phyloP scores from a whole-genome alignment of 2,113 vertebrate genomes.

The Panthera leo region DNA sequence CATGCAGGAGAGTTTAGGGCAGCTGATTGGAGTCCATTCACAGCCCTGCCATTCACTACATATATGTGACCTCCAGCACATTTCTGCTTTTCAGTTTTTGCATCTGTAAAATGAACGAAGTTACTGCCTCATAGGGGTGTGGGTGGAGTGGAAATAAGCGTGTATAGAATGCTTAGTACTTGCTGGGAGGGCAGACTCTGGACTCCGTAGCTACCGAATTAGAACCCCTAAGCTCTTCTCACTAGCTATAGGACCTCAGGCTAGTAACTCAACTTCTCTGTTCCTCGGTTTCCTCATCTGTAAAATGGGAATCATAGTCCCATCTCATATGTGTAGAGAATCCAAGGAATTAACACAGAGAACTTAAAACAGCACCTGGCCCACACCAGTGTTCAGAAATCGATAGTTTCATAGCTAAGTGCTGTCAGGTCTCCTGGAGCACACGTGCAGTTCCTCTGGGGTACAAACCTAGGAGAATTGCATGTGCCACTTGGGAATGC shows the following conservation, averaged over 20 bases:
- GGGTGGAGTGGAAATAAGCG: not conserved
- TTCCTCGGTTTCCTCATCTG: not conserved
- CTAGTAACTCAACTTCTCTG: not conserved
- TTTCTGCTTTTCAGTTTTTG: not conserved
- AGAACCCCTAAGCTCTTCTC: not conserved
- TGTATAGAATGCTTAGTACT: not conserved
- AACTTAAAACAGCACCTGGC: not conserved
- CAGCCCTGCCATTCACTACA: too few species aligned
- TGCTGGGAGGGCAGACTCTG: too few species aligned
- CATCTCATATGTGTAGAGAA: not conserved
- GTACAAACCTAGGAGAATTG: not conserved
- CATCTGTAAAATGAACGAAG: not conserved
- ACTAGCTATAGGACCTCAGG: not conserved
- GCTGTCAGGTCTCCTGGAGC: not conserved
- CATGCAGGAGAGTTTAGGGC: too few species aligned
- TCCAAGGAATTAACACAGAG: not conserved
- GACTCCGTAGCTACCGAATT: not conserved
- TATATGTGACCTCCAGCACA: not conserved
- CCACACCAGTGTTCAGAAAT: not conserved
- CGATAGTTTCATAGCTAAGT: not conserved
- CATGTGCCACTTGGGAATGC: not conserved
- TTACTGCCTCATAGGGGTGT: not conserved
- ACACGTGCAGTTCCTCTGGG: not conserved
- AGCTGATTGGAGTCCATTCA: too few species aligned
- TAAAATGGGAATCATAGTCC: not conserved